Percentiles rank a stretch among this genome's conserved stretches.
These are phyloP conservation scores for Linnaemya tessellans DNA, from an alignment of 2,888 invertebrate genomes.

Conservation along the genomic window DNA sequence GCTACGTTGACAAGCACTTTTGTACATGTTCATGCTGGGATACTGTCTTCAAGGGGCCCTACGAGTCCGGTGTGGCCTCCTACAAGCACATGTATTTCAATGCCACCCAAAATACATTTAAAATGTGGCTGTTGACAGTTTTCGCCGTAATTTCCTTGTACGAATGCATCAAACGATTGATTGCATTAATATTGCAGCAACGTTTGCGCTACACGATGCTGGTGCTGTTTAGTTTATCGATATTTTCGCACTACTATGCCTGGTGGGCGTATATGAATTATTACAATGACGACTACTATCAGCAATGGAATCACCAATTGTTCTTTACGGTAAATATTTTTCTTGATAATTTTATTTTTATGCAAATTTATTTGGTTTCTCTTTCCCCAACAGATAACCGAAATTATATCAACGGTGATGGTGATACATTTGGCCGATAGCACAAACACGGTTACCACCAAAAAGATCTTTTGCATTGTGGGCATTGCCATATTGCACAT, in stretches of 20 bases:
- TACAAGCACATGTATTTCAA: slow-evolving; percentile 90
- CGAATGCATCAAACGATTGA: slow-evolving; percentile 86
- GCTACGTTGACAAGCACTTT: slow-evolving; percentile 86
- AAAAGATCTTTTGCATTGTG: slow-evolving; percentile 85
- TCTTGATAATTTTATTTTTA: not conserved
- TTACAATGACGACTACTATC: slow-evolving; percentile 89
- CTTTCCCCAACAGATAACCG: slow-evolving; percentile 84
- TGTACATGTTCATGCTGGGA: slow-evolving; percentile 91
- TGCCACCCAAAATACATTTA: slow-evolving; percentile 86
- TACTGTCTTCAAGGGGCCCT: slow-evolving; percentile 89
- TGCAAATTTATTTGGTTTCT: not conserved
- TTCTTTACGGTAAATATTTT: slow-evolving; percentile 84
- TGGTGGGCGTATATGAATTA: slow-evolving; percentile 89
- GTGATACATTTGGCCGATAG: slow-evolving; percentile 85
- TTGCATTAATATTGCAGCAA: slow-evolving; percentile 84
- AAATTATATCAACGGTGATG: slow-evolving; percentile 86
- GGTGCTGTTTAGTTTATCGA: slow-evolving; percentile 85
- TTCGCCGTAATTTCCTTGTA: slow-evolving; percentile 86
- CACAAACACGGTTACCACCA: slow-evolving; percentile 84
- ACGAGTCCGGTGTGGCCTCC: slow-evolving; percentile 88
- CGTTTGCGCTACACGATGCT: slow-evolving; percentile 86
- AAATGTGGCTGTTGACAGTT: slow-evolving; percentile 87
- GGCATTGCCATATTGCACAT: slow-evolving; percentile 86
- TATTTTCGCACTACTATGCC: slow-evolving; percentile 88
- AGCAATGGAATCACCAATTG: slow-evolving; percentile 88